Base-by-base conservation (phyloP, 2,113 vertebrate genomes). In the Tricholaema leucomelas region DNA sequence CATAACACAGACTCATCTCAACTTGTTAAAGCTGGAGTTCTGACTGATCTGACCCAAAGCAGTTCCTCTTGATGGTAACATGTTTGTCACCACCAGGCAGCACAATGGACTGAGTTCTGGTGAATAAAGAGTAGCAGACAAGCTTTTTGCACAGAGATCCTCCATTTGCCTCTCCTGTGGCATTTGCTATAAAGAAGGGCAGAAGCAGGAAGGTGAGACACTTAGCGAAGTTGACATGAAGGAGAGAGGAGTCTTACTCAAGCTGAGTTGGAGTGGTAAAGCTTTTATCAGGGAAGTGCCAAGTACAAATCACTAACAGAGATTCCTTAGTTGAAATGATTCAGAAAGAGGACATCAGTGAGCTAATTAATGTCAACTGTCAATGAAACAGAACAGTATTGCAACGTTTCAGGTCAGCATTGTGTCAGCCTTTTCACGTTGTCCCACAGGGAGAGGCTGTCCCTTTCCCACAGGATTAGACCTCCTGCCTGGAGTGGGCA, bases 251-350 rank as follows among this genome's bases (percentile, higher is more conserved):
- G 27, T 72, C 79, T 94, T 87, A n/a, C 65, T 85, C n/a, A 85
- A 85, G n/a, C 71, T 85, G 35, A 85, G 46, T 77, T 82, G 73
- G 56, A 91, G 64, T 77, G 52, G 71, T 60, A 92, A 70, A 91
- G 24, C n/a, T 87, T 94, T 56, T 93, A 73, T 77, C 59, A 48
- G 35, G 17, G 60, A 85, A 73, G 30, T 59, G 60, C 78, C 86
- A 92, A 91, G 40, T 82, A 60, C 80, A 91, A 92, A 94, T 85
- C 52, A 56, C 4, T 6, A 75, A 36, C 65, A 94, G 79, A 89
- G 35, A 36, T 60, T 88, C 14, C 50, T 58, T 75, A 63, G 33
- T 78, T 1, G 4, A 87, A 67, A 54, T 2, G 6, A 70, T 92
- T 92, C 81, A 82, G 81, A 52, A 89, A 71, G 59, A 94, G 85